Base-by-base conservation (phyloP, 2,888 invertebrate genomes). In the Alviniconcha strummeri region DNA sequence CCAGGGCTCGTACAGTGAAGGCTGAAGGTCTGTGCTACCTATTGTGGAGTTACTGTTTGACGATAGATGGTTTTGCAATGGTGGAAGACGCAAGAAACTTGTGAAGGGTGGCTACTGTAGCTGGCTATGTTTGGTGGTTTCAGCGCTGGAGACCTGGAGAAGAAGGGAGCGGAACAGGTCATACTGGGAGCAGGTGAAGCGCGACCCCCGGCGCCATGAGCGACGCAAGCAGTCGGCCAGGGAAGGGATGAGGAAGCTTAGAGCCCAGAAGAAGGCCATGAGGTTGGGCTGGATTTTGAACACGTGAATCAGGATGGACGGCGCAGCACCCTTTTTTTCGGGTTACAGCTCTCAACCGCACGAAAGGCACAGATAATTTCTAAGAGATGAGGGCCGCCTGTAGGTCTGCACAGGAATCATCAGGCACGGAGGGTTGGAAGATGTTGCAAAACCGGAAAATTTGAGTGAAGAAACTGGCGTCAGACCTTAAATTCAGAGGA, bases 221-320 rank as follows among this genome's bases (percentile, higher is more conserved):
- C 82, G 36, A 7, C 67, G 64, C 69, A 76, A 77, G 60, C 15
- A 64, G 67, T 60, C 60, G 36, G 75, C 75, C 60, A 15, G 82
- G 52, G 82, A 82, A 54, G 82, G 67, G 67, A 82, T 82, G 82
- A 52, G 82, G 17, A 64, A n/a, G 52, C 77, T 82, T 67, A 57
- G 82, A 56, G 76, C 82, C 6, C 64, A 60, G 69, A 76, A 75
- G 76, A 82, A 77, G 76, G 77, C 77, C 9, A 36, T 57, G 77
- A 8, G 57, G 36, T 57, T 60, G 17, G 60, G 56, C n/a, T 76
- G 56, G 56, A 9, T 76, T 56, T 56, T 56, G 55, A 55, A 57
- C 56, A 76, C 36, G 36, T 36, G 8, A 19, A 56, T 9, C 15
- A n/a, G 2, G 55, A 9, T 11, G 11, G 56, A 76, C n/a, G 36